A percentile compares a stretch with the other conserved stretches of the same genome.
phyloP scores from a whole-genome alignment of 2,113 vertebrate species.

The Fulmarus glacialis region DNA sequence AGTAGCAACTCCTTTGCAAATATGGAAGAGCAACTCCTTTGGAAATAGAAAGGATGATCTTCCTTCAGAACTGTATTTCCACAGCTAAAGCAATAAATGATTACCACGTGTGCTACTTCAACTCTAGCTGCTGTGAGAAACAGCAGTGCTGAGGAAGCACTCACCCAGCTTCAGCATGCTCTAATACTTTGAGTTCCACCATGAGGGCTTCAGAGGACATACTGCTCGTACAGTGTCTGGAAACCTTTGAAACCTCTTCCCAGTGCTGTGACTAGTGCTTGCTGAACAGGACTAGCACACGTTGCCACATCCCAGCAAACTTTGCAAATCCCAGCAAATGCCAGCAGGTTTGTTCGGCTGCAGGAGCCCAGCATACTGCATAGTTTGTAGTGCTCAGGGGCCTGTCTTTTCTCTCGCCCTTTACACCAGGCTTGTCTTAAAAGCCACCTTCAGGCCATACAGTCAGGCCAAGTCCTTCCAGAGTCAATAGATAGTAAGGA shows the following conservation, averaged over 20 bases:
- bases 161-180: neutral
- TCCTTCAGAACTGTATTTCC: neutral
- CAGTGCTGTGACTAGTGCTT: neutral
- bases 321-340: neutral
- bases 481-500: neutral
- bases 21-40: neutral
- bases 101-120: neutral
- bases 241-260: neutral
- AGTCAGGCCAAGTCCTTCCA: neutral
- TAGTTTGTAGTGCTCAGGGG: neutral
- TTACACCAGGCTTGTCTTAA: neutral
- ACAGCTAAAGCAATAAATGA: neutral
- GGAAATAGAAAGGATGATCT: neutral
- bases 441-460: neutral
- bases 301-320: neutral
- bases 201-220: neutral
- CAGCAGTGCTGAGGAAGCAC: neutral
- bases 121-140: neutral
- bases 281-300: neutral
- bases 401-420: neutral
- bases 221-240: neutral
- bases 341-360: neutral
- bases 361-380: neutral
- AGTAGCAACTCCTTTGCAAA: neutral
- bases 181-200: neutral